Percentiles rank a stretch among this genome's conserved stretches.
Conservation (phyloP, 1,140 invertebrate genomes). For the Grapholita molesta region DNA sequence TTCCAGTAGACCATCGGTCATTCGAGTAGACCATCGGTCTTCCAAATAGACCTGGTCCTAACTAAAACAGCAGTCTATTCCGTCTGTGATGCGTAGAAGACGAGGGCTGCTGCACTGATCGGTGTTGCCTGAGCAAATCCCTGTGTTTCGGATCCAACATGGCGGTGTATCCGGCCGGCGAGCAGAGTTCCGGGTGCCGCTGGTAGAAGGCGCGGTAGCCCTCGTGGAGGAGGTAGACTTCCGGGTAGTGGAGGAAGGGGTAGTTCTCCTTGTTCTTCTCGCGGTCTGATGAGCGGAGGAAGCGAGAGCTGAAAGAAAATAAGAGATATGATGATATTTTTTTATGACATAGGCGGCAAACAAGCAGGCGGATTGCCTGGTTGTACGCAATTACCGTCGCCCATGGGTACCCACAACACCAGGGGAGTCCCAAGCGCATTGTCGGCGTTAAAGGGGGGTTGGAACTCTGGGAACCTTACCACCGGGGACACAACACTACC, state of each 20-base stretch:
- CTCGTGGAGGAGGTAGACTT: conserved; percentile 95
- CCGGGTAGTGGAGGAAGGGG: conserved; percentile 94
- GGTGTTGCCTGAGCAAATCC: conserved; percentile 34
- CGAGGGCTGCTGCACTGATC: conserved; percentile 29
- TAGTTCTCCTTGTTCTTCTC: conserved; percentile 90
- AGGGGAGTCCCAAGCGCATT: no score
- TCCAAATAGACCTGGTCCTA: neutral
- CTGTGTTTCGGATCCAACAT: conserved; percentile 59
- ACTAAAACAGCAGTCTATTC: conserved; percentile 30
- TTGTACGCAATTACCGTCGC: no score
- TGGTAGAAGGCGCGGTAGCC: conserved; percentile 96
- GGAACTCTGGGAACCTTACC: no score
- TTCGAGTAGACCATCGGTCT: neutral
- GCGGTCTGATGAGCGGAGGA: conserved; percentile 91
- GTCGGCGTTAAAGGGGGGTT: no score
- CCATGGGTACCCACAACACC: no score
- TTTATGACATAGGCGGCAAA: no score
- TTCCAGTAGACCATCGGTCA: neutral
- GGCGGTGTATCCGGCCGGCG: conserved; percentile 64
- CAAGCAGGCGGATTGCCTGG: no score
- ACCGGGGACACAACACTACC: no score
- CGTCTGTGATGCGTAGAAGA: conserved; percentile 25
- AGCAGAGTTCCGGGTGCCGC: conserved; percentile 85
- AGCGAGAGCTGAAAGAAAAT: conserved; percentile 83
- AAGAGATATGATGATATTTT: neutral